phyloP scores from a whole-genome alignment of 2,113 vertebrate species.

The Nesogale talazaci region DNA sequence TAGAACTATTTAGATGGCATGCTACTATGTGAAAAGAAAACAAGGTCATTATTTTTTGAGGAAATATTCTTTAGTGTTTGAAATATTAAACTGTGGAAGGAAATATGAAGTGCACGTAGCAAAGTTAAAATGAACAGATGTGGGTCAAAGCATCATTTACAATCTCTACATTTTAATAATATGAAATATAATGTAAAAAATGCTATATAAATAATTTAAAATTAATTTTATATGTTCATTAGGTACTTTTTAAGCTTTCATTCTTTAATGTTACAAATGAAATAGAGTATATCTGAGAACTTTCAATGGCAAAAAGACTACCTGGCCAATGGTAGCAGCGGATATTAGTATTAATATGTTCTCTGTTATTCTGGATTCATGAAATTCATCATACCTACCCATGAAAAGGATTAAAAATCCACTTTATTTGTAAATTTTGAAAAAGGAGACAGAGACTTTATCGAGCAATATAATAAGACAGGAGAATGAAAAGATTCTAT shows the following conservation, averaged over 20 bases:
- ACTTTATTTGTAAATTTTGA: background rate
- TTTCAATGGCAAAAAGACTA: background rate
- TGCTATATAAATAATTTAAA: constrained; percentile 5
- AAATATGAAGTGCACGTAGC: background rate
- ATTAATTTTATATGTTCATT: background rate
- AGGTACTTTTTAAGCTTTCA: constrained; percentile 3
- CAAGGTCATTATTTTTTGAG: background rate
- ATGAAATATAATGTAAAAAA: background rate
- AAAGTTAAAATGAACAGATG: background rate
- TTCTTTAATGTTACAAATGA: background rate
- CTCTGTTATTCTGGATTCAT: background rate
- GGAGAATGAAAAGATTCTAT: background rate
- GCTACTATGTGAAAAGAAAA: background rate
- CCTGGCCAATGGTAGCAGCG: background rate
- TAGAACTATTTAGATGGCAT: background rate
- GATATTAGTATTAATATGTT: background rate
- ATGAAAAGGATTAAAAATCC: background rate
- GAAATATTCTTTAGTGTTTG: background rate
- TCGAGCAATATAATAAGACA: background rate
- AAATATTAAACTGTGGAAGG: constrained; percentile 11
- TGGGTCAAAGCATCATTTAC: background rate
- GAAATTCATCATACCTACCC: background rate
- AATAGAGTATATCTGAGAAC: background rate
- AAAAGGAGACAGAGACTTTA: background rate
- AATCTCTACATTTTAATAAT: constrained; percentile 5